These are phyloP conservation scores for Steinernema khuongi DNA, from an alignment of 1,140 invertebrate species.

Conservation along the genomic window DNA sequence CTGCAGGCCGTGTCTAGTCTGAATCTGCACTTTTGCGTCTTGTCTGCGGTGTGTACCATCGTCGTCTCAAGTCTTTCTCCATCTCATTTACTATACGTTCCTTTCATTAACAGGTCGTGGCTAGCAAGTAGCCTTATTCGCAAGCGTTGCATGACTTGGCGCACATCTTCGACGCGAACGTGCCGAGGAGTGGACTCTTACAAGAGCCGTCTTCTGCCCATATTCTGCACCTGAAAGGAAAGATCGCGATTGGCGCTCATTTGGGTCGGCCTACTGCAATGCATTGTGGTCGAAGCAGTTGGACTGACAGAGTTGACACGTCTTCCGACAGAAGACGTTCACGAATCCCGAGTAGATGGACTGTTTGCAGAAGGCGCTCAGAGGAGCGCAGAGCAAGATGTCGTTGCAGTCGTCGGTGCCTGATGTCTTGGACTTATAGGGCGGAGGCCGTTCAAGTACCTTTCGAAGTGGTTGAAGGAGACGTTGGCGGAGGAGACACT, in stretches of 20 bases:
- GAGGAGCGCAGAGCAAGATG: background rate
- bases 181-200: background rate
- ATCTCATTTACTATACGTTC: too few species aligned
- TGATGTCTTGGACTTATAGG: background rate
- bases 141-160: constrained; percentile 5
- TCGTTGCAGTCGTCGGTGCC: background rate
- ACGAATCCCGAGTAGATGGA: background rate
- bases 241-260: background rate
- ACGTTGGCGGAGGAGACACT: too few species aligned
- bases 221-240: background rate
- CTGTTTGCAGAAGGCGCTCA: background rate
- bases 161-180: background rate
- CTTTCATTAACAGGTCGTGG: constrained; percentile 96
- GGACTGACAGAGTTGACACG: background rate
- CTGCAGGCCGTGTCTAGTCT: too few species aligned
- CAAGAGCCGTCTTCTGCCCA: constrained; percentile 2
- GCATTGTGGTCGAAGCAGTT: background rate
- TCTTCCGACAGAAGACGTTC: background rate
- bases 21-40: too few species aligned
- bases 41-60: too few species aligned
- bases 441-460: too few species aligned
- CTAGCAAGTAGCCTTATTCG: constrained; percentile 55
- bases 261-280: background rate
- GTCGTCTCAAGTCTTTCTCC: too few species aligned
- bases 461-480: background rate